Conservation (phyloP, 2,888 invertebrate species). For the Agrochola lota region DNA sequence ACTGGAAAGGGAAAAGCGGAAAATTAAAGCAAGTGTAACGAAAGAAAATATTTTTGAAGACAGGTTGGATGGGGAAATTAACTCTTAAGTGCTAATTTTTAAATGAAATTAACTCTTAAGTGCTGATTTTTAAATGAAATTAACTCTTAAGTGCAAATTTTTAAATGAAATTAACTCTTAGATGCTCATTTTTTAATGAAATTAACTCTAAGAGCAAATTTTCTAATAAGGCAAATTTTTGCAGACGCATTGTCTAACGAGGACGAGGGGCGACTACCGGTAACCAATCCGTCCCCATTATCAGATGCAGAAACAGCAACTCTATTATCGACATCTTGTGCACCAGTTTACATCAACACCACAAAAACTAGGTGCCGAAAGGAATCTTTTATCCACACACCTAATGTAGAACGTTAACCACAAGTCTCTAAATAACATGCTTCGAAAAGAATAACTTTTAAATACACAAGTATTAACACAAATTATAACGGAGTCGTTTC, state of each 20-base stretch:
- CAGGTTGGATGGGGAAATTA: background rate
- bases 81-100: background rate
- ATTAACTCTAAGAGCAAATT: background rate
- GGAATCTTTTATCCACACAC: too few species aligned
- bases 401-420: background rate
- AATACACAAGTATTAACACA: conserved; percentile 10
- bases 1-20: too few species aligned
- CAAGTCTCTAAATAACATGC: background rate
- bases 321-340: too few species aligned
- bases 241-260: too few species aligned
- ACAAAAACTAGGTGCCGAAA: too few species aligned
- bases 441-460: background rate
- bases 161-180: too few species aligned
- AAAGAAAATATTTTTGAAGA: background rate
- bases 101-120: too few species aligned
- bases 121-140: too few species aligned
- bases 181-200: too few species aligned
- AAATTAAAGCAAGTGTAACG: background rate
- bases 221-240: background rate
- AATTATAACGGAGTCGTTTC: conserved; percentile 73
- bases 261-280: too few species aligned
- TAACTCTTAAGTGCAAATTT: too few species aligned
- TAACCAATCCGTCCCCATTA: background rate
- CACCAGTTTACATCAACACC: too few species aligned
- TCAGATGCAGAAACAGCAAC: background rate